phyloP scores from a whole-genome alignment of 2,113 vertebrate species.

The Spizaetus ornatus region DNA sequence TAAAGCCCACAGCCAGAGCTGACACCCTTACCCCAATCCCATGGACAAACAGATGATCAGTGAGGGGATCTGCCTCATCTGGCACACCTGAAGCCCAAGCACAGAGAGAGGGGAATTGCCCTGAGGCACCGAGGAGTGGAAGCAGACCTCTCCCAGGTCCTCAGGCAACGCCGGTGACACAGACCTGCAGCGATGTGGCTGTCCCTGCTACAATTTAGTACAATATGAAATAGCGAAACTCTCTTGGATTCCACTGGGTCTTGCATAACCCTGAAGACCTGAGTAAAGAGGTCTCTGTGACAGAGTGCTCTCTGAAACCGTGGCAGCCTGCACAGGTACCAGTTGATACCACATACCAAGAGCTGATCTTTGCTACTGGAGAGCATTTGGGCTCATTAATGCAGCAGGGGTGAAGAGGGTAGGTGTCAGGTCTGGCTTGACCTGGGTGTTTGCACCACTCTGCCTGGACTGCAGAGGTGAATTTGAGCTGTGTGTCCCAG shows the following conservation, averaged over 20 bases:
- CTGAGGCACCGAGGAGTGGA: not conserved
- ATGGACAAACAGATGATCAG: rapidly evolving
- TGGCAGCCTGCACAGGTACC: not conserved
- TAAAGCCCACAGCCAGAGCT: not conserved
- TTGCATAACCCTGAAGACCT: not conserved
- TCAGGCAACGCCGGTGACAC: rapidly evolving
- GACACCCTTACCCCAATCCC: too few species aligned
- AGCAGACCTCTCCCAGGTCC: not conserved
- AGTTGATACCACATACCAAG: not conserved
- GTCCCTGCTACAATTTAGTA: not conserved
- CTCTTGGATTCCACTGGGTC: not conserved
- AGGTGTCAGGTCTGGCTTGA: not conserved
- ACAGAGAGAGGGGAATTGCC: not conserved
- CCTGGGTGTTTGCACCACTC: not conserved
- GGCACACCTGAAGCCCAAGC: not conserved
- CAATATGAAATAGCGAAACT: not conserved
- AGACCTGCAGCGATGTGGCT: not conserved
- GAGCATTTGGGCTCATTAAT: not conserved
- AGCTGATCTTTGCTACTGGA: not conserved
- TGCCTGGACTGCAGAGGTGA: not conserved
- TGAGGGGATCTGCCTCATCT: not conserved
- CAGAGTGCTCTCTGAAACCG: not conserved
- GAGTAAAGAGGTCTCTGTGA: not conserved
- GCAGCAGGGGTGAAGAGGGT: not conserved
- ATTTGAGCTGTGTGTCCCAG: not conserved